These are phyloP conservation scores for Aphelenchoides avenae DNA, from an alignment of 1,140 invertebrate species.

Conservation along the genomic window DNA sequence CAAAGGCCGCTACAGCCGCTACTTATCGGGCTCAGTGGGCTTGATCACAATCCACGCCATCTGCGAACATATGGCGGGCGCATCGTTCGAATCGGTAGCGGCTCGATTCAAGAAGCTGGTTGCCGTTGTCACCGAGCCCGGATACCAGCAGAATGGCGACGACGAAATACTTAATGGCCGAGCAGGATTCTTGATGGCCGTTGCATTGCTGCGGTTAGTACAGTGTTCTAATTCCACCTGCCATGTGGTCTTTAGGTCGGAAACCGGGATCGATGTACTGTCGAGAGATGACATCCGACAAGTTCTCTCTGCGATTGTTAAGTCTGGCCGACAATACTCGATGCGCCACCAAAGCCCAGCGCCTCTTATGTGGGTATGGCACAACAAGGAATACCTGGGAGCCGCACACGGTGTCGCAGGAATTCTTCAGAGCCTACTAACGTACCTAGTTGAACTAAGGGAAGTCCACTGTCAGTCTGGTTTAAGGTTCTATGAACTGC, in stretches of 20 bases:
- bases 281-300: conserved; percentile 21
- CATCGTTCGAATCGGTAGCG: not conserved
- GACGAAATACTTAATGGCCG: conserved; percentile 39
- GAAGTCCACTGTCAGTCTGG: no score
- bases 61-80: conserved; percentile 3
- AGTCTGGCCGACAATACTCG: conserved; percentile 34
- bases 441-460: conserved; percentile 13
- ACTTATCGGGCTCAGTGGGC: conserved; percentile 29
- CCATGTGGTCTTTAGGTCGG: conserved; percentile 28
- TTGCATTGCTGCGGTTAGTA: conserved; percentile 16
- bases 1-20: conserved; percentile 24
- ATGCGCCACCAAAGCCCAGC: conserved; percentile 10
- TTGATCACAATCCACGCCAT: conserved; percentile 31
- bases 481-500: conserved; percentile 37
- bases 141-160: conserved; percentile 37
- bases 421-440: conserved; percentile 46
- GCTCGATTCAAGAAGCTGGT: conserved; percentile 18
- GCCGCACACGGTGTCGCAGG: conserved; percentile 51
- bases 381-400: conserved; percentile 48
- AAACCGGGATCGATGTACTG: conserved; percentile 25
- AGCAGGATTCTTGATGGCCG: conserved; percentile 24
- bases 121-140: conserved; percentile 1
- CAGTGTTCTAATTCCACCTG: not conserved
- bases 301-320: conserved; percentile 32
- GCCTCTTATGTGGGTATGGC: conserved; percentile 49